phyloP scores from a whole-genome alignment of 2,797 vertebrate genomes.

The Rhinogobio ventralis region DNA sequence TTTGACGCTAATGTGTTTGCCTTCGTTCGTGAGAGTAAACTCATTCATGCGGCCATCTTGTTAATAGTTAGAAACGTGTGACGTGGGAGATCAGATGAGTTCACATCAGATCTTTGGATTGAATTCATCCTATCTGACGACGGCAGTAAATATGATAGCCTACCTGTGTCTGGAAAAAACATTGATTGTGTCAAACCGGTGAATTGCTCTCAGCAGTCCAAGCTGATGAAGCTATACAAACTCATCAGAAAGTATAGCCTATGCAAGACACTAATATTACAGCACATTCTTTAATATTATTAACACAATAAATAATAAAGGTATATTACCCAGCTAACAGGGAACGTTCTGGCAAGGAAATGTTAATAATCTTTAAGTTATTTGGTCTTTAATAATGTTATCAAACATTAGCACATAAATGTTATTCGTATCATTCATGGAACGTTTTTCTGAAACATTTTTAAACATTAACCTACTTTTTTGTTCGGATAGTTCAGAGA shows the following conservation, averaged over 20 bases:
- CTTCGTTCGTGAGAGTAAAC: not conserved
- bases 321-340: not conserved
- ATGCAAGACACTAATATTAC: not conserved
- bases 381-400: not conserved
- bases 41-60: not conserved
- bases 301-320: not conserved
- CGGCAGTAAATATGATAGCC: not conserved
- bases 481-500: not conserved
- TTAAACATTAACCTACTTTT: not conserved
- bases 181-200: not conserved
- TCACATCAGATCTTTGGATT: not conserved
- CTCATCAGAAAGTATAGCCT: not conserved
- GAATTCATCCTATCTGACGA: not conserved
- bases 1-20: slow-evolving; percentile 10
- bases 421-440: not conserved
- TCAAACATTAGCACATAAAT: not conserved
- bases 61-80: not conserved
- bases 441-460: not conserved
- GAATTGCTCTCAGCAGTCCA: not conserved
- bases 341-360: slow-evolving; percentile 2
- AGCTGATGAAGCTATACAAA: not conserved
- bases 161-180: not conserved
- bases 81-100: not conserved
- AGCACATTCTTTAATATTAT: too few relatives aligned
- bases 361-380: not conserved